Evolutionary conservation across 2,113 vertebrate genomes (phyloP).

Genomic region (Fregata magnificens): DNA sequence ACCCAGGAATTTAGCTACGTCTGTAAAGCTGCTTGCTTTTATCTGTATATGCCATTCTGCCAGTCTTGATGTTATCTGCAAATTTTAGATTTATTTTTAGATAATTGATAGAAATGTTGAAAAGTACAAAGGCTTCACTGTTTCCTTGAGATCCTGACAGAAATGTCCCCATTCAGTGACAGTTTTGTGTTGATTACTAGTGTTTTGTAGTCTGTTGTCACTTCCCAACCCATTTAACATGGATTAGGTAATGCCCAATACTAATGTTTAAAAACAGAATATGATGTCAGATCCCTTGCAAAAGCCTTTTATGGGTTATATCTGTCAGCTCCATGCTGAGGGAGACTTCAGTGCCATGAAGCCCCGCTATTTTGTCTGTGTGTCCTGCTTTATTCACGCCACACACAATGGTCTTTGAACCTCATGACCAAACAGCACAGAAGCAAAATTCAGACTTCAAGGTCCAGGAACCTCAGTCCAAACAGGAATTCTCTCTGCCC

Average conservation of each 20-base stretch:
- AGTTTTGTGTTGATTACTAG: slow-evolving; percentile 30
- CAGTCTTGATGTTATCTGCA: background rate
- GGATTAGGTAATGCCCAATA: slow-evolving; percentile 37
- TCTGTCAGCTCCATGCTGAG: background rate
- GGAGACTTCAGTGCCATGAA: background rate
- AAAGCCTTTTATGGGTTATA: slow-evolving; percentile 16
- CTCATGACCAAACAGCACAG: background rate
- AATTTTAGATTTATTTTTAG: slow-evolving; percentile 36
- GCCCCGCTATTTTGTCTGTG: background rate
- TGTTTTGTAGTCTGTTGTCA: background rate
- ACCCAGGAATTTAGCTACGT: background rate
- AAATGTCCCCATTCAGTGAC: slow-evolving; percentile 13
- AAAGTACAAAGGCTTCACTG: slow-evolving; percentile 19
- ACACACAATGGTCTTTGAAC: background rate
- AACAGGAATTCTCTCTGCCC: background rate
- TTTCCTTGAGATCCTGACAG: background rate
- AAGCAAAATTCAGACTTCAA: background rate
- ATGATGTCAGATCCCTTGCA: slow-evolving; percentile 15
- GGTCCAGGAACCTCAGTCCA: background rate
- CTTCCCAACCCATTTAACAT: slow-evolving; percentile 26
- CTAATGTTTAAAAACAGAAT: slow-evolving; percentile 14
- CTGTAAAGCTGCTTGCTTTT: slow-evolving; percentile 9
- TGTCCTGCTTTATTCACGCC: background rate
- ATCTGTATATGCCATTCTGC: background rate
- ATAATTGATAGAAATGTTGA: slow-evolving; percentile 33